Evolutionary conservation across 1,140 invertebrate genomes (phyloP).

Genomic region (Armadillidium nasatum): DNA sequence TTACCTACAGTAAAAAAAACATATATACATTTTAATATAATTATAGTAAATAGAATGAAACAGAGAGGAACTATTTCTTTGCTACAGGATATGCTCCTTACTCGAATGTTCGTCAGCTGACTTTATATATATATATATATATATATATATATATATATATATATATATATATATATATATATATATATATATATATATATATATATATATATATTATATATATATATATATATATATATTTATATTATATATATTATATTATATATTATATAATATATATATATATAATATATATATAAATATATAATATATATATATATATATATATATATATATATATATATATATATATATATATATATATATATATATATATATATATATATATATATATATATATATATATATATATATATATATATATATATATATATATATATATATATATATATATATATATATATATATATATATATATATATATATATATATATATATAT

Average conservation of each 20-base stretch:
- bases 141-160: slow-evolving; percentile 27
- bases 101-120: too few species aligned
- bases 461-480: slow-evolving; percentile 27
- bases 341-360: slow-evolving; percentile 24
- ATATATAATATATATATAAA: slow-evolving; percentile 26
- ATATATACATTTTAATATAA: too few species aligned
- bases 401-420: slow-evolving; percentile 30
- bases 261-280: slow-evolving; percentile 8
- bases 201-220: slow-evolving; percentile 28
- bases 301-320: slow-evolving; percentile 27
- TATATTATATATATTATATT: neutral
- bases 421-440: slow-evolving; percentile 29
- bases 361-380: slow-evolving; percentile 25
- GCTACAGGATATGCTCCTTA: too few species aligned
- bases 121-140: slow-evolving; percentile 13
- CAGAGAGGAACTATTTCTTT: too few species aligned
- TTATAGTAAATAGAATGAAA: too few species aligned
- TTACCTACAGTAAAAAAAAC: too few species aligned
- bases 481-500: slow-evolving; percentile 23
- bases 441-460: slow-evolving; percentile 23
- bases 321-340: slow-evolving; percentile 28
- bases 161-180: slow-evolving; percentile 22
- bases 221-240: slow-evolving; percentile 29
- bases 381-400: slow-evolving; percentile 28
- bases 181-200: slow-evolving; percentile 24